Conservation (phyloP, 2,888 invertebrate species). For the Chalcosyrphus nemorum region DNA sequence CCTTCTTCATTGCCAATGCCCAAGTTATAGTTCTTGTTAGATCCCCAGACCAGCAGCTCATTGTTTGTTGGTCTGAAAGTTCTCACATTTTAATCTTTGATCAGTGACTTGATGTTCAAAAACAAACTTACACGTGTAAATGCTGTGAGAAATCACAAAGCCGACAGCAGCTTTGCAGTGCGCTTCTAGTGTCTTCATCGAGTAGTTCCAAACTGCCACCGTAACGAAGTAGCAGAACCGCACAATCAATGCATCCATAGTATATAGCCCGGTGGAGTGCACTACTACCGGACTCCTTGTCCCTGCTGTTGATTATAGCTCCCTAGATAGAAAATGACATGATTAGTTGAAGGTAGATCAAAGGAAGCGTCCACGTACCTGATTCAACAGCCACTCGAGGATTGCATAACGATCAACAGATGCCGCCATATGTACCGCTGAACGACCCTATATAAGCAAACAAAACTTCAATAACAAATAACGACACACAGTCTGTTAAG, state of each 20-base stretch:
- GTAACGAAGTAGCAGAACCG: slow-evolving; percentile 87
- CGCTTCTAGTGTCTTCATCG: slow-evolving; percentile 78
- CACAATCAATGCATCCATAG: slow-evolving; percentile 90
- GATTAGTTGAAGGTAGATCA: no score
- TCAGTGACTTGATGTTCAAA: neutral
- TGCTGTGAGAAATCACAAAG: slow-evolving; percentile 81
- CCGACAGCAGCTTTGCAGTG: slow-evolving; percentile 79
- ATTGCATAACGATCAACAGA: slow-evolving; percentile 87
- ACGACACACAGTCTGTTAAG: neutral
- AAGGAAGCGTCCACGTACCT: no score
- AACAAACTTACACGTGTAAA: slow-evolving; percentile 57
- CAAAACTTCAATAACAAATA: neutral
- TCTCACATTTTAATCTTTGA: neutral
- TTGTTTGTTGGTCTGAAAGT: slow-evolving; percentile 77
- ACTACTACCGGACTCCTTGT: slow-evolving; percentile 85
- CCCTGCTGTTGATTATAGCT: slow-evolving; percentile 78
- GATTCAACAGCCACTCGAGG: slow-evolving; percentile 88
- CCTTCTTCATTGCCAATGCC: slow-evolving; percentile 88
- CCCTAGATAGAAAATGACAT: slow-evolving; percentile 74
- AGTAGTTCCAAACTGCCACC: slow-evolving; percentile 82
- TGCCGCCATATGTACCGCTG: slow-evolving; percentile 90
- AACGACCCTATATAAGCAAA: slow-evolving; percentile 85
- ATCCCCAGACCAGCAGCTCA: slow-evolving; percentile 92
- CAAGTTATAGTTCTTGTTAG: slow-evolving; percentile 91
- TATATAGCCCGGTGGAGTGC: slow-evolving; percentile 91